These are phyloP conservation scores for Eupsilia transversa DNA, from an alignment of 2,888 invertebrate genomes.

Conservation along the genomic window DNA sequence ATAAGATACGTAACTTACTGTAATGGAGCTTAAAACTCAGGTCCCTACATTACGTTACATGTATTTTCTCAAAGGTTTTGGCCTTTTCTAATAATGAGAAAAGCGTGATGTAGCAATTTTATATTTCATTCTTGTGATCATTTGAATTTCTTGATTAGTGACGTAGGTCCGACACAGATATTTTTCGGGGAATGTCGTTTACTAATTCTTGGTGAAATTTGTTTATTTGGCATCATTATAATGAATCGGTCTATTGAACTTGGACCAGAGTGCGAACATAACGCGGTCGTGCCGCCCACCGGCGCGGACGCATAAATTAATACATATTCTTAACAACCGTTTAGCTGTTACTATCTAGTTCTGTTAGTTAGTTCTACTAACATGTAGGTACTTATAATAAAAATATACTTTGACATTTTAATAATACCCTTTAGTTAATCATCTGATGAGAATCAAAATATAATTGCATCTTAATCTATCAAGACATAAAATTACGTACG, in stretches of 20 bases:
- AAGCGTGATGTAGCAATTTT: background rate
- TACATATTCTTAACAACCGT: conserved; percentile 56
- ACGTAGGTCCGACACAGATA: conserved; percentile 21
- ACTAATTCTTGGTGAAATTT: conserved; percentile 43
- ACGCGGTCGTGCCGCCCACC: conserved; percentile 62
- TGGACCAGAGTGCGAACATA: conserved; percentile 71
- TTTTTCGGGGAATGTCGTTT: conserved; percentile 33
- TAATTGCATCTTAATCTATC: conserved; percentile 27
- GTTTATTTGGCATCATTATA: conserved; percentile 67
- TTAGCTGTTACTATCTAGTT: conserved; percentile 38
- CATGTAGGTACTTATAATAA: conserved; percentile 8
- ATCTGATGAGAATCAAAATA: conserved; percentile 6
- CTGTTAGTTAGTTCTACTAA: too few species aligned
- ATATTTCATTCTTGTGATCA: background rate
- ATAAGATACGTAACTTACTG: conserved; percentile 35
- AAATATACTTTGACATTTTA: conserved; percentile 12
- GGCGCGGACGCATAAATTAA: conserved; percentile 70
- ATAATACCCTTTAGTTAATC: conserved; percentile 27
- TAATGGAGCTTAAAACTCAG: background rate
- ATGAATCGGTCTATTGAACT: conserved; percentile 84
- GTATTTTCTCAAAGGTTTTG: background rate
- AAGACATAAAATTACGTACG: conserved; percentile 17
- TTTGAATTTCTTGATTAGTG: conserved; percentile 18
- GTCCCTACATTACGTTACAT: background rate
- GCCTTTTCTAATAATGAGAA: background rate